A percentile compares a stretch with the other conserved stretches of the same genome.
Evolutionary conservation across 2,113 vertebrate genomes (phyloP).

Genomic region (Sceloporus undulatus): DNA sequence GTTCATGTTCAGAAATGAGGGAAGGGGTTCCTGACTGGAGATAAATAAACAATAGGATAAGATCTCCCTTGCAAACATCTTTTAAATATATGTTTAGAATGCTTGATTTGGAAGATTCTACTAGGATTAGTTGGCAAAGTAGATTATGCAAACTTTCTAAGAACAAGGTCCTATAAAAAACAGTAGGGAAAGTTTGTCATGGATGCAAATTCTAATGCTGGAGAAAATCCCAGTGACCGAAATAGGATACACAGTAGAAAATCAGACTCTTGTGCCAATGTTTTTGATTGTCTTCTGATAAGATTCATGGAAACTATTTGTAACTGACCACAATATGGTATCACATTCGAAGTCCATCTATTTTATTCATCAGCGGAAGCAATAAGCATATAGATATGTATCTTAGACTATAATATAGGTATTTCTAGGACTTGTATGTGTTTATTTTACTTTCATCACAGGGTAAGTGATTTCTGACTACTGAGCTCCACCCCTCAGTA

Average conservation of each 20-base stretch:
- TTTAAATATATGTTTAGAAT: conserved; percentile 9
- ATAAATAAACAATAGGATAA: not conserved
- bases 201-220: conserved; percentile 36
- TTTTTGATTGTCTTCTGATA: conserved; percentile 31
- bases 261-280: conserved; percentile 16
- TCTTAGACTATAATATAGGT: not conserved
- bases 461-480: not conserved
- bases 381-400: not conserved
- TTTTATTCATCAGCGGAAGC: not conserved
- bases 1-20: not conserved
- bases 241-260: conserved; percentile 35
- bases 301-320: not conserved
- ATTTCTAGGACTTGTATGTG: not conserved
- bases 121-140: conserved; percentile 43
- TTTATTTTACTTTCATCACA: not conserved
- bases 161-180: conserved; percentile 34
- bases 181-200: conserved; percentile 21
- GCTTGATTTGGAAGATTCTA: not conserved
- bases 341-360: not conserved
- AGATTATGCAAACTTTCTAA: conserved; percentile 36
- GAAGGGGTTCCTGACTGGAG: not conserved
- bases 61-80: not conserved
- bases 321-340: conserved; percentile 28
- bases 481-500: not conserved
- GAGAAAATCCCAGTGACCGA: conserved; percentile 26